Evolutionary conservation across 2,797 vertebrate species (phyloP), one percentile per base, ranked within the genome.

Genomic region (Haliaeetus albicilla): DNA sequence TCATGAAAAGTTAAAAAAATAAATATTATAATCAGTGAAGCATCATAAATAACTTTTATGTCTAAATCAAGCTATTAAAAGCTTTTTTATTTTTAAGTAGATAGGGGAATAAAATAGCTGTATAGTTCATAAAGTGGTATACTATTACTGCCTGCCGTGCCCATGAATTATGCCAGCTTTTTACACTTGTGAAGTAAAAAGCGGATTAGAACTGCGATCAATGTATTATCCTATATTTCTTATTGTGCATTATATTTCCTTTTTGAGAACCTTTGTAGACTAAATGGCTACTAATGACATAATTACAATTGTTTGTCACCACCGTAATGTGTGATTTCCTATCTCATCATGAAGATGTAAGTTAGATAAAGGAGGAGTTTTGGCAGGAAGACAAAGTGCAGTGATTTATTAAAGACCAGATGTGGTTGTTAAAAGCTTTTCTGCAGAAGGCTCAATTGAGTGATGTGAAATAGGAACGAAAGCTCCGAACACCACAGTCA

Each of bases 241-340:
- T 97, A 97, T 98, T 98, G 98, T 98, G 97, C 97, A 60, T 98
- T 98, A 94, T 97, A 95, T 98, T 98, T 98, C 98, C 97, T 98
- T 98, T 98, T 96, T 97, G 98, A 98, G 97, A 97, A 98, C 97
- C 98, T 99, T 98, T 98, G 98, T 98, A 98, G 98, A 98, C 98
- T 98, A 99, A 98, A 98, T 99, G 98, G 98, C 98, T 97, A 98
- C 98, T 99, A 99, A 99, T 99, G 98, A 98, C 98, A 98, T 98
- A 98, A 98, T 99, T 99, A 98, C 98, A 98, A 98, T 99, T 99
- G 98, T 99, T 99, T 99, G 98, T 99, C 98, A 98, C 98, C 97
- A 98, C 98, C 97, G 96, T 99, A 99, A 98, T 98, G 98, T 98
- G 98, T 97, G 98, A 99, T 99, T 99, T 99, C 98, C 98, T 98